Base-by-base conservation (phyloP, 2,888 invertebrate genomes). In the Lithophane socia region DNA sequence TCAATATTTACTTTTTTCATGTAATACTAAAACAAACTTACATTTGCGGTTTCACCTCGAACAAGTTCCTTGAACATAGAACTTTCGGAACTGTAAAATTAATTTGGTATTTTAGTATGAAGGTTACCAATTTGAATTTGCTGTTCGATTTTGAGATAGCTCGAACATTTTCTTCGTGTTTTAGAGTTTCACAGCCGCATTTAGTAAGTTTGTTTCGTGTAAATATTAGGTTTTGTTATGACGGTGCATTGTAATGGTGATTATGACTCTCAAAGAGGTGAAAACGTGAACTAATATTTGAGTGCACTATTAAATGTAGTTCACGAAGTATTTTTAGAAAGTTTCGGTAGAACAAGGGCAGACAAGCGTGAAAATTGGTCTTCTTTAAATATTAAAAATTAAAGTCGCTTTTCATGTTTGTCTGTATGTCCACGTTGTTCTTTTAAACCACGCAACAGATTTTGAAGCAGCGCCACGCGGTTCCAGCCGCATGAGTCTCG, bases 1-100 rank as follows among this genome's bases (percentile, higher is more conserved):
- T 60, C 66, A 86, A 88, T 90, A 88, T 91, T 91, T 83, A 85
- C 81, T 68, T 67, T 78, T 88, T 88, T 83, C 88, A 87, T 87
- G 80, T 80, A 76, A 68, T n/a, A 76, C 37, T 10, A 10, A 13
- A 0, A 73, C 85, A 77, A 87, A 83, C 8, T 79, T 87, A 83
- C 0, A 8, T 76, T 76, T 87, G 61, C 86, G 10, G 60, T 83
- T 66, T 18, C 0, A 0, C 0, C 0, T 29, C 47, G 0, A 73
- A 71, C 61, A 67, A 67, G 18, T 71, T 79, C 9, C 54, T 69
- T 1, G 1, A 44, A 16, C 13, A 2, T 61, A 3, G 56, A 52
- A 56, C 69, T 3, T 64, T 60, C 1, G 0, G 3, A 80, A 76
- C 58, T 16, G 82, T 54, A 86, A 66, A 63, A 1, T 0, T 69